Conservation (phyloP, 2,888 invertebrate species). For the Calameuta filiformis region DNA sequence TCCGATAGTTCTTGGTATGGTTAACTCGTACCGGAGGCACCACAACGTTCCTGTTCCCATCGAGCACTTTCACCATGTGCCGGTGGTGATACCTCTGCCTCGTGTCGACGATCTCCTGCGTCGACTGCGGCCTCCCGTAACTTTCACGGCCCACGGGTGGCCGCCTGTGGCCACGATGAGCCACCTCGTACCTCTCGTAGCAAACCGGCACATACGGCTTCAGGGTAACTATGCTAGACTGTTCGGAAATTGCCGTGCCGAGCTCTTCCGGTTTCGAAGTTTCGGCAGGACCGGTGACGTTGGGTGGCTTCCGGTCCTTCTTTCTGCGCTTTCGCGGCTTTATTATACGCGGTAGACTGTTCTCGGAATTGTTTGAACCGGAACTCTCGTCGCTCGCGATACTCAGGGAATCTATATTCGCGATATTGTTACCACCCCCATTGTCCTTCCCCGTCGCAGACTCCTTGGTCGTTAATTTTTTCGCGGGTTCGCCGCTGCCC, state of each 20-base stretch:
- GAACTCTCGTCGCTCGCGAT: conserved; percentile 84
- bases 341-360: conserved; percentile 86
- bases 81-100: conserved; percentile 63
- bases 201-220: conserved; percentile 68
- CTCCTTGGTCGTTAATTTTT: conserved; percentile 41
- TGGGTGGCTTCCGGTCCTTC: conserved; percentile 85
- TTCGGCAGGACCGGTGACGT: conserved; percentile 41
- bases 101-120: conserved; percentile 69
- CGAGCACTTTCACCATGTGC: conserved; percentile 69
- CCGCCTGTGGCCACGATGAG: conserved; percentile 43
- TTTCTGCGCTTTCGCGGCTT: conserved; percentile 90
- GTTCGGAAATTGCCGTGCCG: conserved; percentile 35
- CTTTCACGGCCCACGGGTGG: conserved; percentile 49
- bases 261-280: conserved; percentile 25
- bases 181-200: conserved; percentile 52
- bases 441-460: conserved; percentile 55
- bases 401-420: conserved; percentile 77
- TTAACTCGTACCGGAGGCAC: conserved; percentile 3
- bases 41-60: conserved; percentile 62
- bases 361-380: conserved; percentile 74
- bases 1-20: conserved; percentile 4
- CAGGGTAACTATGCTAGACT: conserved; percentile 55
- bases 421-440: conserved; percentile 59
- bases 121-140: conserved; percentile 54
- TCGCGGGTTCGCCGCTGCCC: conserved; percentile 20